Conservation (phyloP, 2,113 vertebrate genomes). For the Ciconia boyciana region DNA sequence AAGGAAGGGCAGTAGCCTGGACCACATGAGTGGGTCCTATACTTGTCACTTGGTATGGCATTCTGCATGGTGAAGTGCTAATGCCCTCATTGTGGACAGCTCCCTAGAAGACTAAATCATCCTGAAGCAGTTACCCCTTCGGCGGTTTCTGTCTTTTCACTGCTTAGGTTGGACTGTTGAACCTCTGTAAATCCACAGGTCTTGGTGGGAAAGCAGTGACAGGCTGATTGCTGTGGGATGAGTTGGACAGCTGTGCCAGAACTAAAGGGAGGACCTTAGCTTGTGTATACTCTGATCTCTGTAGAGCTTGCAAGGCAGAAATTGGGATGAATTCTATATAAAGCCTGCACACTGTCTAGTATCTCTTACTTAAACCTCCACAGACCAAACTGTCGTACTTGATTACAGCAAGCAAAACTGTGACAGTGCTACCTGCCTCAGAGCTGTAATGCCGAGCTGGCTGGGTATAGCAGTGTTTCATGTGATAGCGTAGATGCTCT, state of each 20-base stretch:
- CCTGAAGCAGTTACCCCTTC: not conserved
- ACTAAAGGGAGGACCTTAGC: not conserved
- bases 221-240: not conserved
- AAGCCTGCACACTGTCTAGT: not conserved
- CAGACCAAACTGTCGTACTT: slow-evolving; percentile 3
- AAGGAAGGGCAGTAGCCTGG: not conserved
- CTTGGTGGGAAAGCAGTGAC: not conserved
- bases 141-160: not conserved
- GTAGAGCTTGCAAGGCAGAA: slow-evolving; percentile 18
- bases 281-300: not conserved
- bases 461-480: not conserved
- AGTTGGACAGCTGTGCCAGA: not conserved
- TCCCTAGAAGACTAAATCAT: not conserved
- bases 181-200: not conserved
- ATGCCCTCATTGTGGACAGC: fast-evolving
- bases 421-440: not conserved
- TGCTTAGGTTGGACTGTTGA: not conserved
- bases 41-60: not conserved
- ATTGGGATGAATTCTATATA: slow-evolving; percentile 28
- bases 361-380: slow-evolving; percentile 5
- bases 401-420: not conserved
- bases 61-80: not conserved
- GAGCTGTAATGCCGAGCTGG: not conserved
- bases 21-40: not conserved
- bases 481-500: not conserved